These are phyloP conservation scores for Polietes domitor DNA, from an alignment of 2,888 invertebrate species.

Conservation along the genomic window DNA sequence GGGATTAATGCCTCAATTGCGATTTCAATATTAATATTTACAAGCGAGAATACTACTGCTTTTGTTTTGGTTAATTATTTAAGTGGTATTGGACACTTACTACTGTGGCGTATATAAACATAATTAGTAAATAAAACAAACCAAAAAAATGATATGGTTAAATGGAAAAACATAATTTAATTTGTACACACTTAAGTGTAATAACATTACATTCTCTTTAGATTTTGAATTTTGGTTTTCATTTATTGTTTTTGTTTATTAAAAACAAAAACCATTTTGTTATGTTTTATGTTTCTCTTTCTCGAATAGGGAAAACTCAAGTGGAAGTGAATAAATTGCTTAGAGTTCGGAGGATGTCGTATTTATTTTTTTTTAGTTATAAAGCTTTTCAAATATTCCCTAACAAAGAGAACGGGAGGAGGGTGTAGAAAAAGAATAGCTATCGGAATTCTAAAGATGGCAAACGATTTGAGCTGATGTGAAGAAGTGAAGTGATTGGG, in stretches of 20 bases:
- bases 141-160: conserved; percentile 5
- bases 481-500: not conserved
- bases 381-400: not conserved
- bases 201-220: not conserved
- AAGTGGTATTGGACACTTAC: no score
- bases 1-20: no score
- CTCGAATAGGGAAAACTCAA: conserved; percentile 54
- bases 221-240: not conserved
- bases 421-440: not conserved
- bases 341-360: conserved; percentile 36
- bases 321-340: conserved; percentile 60
- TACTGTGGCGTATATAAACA: no score
- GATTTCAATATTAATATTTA: no score
- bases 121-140: not conserved
- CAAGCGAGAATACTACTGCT: no score
- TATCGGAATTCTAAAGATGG: not conserved
- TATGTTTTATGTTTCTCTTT: not conserved
- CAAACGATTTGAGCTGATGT: not conserved
- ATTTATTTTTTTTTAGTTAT: not conserved
- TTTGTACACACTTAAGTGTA: not conserved
- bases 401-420: not conserved
- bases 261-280: not conserved
- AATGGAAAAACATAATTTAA: not conserved
- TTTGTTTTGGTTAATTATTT: no score
- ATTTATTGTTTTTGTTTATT: not conserved